phyloP scores from a whole-genome alignment of 2,888 invertebrate genomes.

The Eurytoma adleriae region DNA sequence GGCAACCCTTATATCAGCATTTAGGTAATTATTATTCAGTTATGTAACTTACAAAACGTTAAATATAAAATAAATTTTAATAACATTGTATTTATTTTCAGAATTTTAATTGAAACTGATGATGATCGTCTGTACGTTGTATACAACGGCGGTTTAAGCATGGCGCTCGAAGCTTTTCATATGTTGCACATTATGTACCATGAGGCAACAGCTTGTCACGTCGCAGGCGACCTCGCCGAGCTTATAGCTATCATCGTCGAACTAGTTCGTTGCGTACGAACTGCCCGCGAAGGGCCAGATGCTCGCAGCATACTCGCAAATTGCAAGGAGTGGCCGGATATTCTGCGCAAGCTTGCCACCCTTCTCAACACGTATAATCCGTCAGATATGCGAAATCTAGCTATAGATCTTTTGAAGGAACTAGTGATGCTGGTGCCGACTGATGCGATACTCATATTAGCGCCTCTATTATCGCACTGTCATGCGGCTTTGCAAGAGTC shows the following conservation, averaged over 20 bases:
- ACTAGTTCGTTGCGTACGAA: conserved; percentile 84
- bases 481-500: conserved; percentile 88
- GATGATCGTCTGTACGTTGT: conserved; percentile 93
- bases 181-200: conserved; percentile 95
- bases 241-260: conserved; percentile 87
- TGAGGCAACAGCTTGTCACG: conserved; percentile 93
- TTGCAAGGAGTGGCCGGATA: conserved; percentile 92
- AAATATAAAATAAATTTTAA: conserved; percentile 2
- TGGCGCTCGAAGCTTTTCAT: conserved; percentile 86
- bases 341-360: conserved; percentile 90
- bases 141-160: conserved; percentile 89
- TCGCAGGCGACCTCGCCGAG: conserved; percentile 89
- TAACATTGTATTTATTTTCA: conserved; percentile 64
- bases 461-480: conserved; percentile 90
- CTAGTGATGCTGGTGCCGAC: conserved; percentile 87
- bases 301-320: conserved; percentile 82
- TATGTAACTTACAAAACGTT: neutral
- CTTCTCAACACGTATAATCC: conserved; percentile 93
- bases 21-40: conserved; percentile 73
- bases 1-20: conserved; percentile 94
- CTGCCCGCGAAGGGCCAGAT: conserved; percentile 82
- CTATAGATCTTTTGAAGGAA: conserved; percentile 88
- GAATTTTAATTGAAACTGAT: conserved; percentile 91
- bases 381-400: conserved; percentile 87
- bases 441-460: conserved; percentile 88